Evolutionary conservation across 1,140 invertebrate genomes (phyloP).

Genomic region (Panonychus citri): DNA sequence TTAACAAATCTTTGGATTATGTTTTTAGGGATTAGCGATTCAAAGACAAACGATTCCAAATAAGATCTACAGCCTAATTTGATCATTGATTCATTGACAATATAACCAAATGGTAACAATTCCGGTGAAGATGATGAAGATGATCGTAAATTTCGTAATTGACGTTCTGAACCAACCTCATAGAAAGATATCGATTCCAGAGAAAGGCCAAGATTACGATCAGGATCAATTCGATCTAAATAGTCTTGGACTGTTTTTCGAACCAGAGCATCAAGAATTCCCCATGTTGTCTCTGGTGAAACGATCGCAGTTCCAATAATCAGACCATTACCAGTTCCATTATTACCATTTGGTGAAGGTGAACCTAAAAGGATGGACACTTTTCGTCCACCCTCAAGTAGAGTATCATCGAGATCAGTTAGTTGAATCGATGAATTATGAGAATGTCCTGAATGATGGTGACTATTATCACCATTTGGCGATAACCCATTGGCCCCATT

Average conservation of each 20-base stretch:
- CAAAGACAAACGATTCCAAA: conserved; percentile 78
- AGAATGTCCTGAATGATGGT: neutral
- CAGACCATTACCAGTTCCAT: neutral
- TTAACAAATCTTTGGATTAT: conserved; percentile 79
- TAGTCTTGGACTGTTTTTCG: conserved; percentile 81
- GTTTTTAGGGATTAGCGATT: conserved; percentile 83
- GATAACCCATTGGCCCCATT: neutral
- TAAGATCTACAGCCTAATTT: conserved; percentile 18
- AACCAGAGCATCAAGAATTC: conserved; percentile 69
- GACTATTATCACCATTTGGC: neutral
- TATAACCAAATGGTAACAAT: conserved; percentile 70
- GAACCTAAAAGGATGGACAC: neutral
- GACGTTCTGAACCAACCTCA: conserved; percentile 25
- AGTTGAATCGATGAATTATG: neutral
- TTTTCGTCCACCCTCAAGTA: neutral
- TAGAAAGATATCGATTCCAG: conserved; percentile 72
- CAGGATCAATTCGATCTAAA: conserved; percentile 68
- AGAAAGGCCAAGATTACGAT: conserved; percentile 66
- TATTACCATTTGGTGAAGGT: neutral
- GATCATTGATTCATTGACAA: conserved; percentile 48
- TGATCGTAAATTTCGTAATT: neutral
- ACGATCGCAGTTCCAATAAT: conserved; percentile 24
- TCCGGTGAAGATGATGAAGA: conserved; percentile 38
- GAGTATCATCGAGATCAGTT: neutral
- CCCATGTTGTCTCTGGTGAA: conserved; percentile 80